Evolutionary conservation across 2,888 invertebrate species (phyloP), one percentile per base, ranked within the genome.

Genomic region (Drosophila maculinotata): DNA sequence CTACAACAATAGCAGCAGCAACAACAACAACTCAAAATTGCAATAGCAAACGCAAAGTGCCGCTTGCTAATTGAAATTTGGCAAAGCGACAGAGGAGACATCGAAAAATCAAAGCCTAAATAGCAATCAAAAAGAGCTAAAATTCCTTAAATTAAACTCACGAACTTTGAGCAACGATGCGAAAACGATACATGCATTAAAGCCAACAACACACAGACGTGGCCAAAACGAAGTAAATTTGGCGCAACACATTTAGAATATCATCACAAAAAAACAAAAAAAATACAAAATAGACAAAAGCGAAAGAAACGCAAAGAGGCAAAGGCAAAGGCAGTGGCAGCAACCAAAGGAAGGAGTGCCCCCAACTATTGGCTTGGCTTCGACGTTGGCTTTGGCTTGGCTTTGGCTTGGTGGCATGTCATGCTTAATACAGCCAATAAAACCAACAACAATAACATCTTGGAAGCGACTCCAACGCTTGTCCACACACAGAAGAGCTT

Each of bases 191-290:
- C 87, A 85, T 87, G 80, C 71, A 87, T 85, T 87, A 84, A 20
- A 79, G 67, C 74, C 83, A 85, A 64, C 76, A 69, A 51, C 53
- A 45, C 68, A 69, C 63, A 68, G 76, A 80, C 74, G 72, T 79
- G 69, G 73, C 86, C 86, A 85, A 85, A 82, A 70, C 84, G 69
- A 88, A 83, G 79, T 83, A 79, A 89, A 87, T 80, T 89, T 81
- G 80, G 80, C 76, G 66, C 81, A 88, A 84, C 81, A 79, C 89
- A 87, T 87, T 89, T 89, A 89, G 89, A 89, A 89, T 90, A 90
- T 89, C 89, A 89, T 90, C 89, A 79, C 79, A 87, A 69, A 44
- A 20, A 2, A 20, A 20, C 38, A 57, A 49, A 62, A 44, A 59
- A 30, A 49, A 44, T 26, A 26, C 53, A 33, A 59, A 39, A 63